These are phyloP conservation scores for Dendrolimus pini DNA, from an alignment of 2,888 invertebrate species.

Conservation along the genomic window DNA sequence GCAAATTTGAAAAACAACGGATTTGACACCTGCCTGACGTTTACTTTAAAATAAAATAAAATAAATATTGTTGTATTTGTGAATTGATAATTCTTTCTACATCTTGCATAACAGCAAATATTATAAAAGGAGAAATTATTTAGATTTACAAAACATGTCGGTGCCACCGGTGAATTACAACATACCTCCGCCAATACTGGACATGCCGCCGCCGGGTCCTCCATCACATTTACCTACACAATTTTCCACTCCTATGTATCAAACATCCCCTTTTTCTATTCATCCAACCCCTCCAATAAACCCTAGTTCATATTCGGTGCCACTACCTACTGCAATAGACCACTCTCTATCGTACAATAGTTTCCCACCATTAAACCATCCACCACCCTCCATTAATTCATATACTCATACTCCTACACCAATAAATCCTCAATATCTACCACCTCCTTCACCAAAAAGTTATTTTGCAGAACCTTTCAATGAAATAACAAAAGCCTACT, in stretches of 20 bases:
- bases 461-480: constrained; percentile 1
- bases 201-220: constrained; percentile 32
- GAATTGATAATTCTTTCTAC: too few species aligned
- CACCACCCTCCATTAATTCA: background rate
- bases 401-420: background rate
- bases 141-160: constrained; percentile 35
- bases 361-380: background rate
- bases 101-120: too few species aligned
- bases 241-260: constrained; percentile 11
- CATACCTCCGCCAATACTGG: constrained; percentile 46
- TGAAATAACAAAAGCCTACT: background rate
- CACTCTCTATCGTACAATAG: background rate
- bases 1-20: too few species aligned
- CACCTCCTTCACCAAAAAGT: background rate
- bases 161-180: constrained; percentile 46
- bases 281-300: too few species aligned
- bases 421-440: background rate
- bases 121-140: background rate
- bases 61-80: too few species aligned
- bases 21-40: too few species aligned
- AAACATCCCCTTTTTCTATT: background rate
- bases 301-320: constrained; percentile 16
- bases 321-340: constrained; percentile 9
- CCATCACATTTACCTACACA: constrained; percentile 13
- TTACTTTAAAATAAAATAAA: too few species aligned